These are phyloP conservation scores for Lineus longissimus DNA, from an alignment of 1,140 invertebrate genomes.

Conservation along the genomic window DNA sequence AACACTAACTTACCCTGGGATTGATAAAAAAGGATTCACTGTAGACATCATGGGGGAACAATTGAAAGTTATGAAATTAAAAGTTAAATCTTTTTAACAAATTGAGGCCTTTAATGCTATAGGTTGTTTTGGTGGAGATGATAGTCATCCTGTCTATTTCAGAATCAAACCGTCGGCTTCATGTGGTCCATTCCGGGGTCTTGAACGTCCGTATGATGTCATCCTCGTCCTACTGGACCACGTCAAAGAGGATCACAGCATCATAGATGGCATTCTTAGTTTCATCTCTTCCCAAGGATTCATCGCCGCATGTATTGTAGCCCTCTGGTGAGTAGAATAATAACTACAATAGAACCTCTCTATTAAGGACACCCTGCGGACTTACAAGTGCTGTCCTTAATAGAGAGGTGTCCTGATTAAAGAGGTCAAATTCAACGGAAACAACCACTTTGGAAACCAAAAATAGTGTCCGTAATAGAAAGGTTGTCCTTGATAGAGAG, in stretches of 20 bases:
- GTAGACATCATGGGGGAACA: no score
- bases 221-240: conserved; percentile 22
- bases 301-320: conserved; percentile 27
- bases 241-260: conserved; percentile 20
- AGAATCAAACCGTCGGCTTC: conserved; percentile 34
- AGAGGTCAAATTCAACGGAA: no score
- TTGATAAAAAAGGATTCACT: no score
- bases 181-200: conserved; percentile 38
- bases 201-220: conserved; percentile 30
- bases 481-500: no score
- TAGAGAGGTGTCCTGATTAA: background rate
- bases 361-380: no score
- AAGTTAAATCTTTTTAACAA: background rate
- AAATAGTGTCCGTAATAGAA: no score
- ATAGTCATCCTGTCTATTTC: conserved; percentile 1
- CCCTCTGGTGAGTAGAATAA: conserved; percentile 30
- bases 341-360: no score
- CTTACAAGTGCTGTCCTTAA: no score
- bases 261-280: conserved; percentile 22
- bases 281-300: conserved; percentile 37
- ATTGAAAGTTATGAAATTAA: background rate
- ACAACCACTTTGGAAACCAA: no score
- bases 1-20: no score
- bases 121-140: background rate
- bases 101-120: background rate